Base-by-base conservation (phyloP, 2,113 vertebrate species). In the Petaurus breviceps region DNA sequence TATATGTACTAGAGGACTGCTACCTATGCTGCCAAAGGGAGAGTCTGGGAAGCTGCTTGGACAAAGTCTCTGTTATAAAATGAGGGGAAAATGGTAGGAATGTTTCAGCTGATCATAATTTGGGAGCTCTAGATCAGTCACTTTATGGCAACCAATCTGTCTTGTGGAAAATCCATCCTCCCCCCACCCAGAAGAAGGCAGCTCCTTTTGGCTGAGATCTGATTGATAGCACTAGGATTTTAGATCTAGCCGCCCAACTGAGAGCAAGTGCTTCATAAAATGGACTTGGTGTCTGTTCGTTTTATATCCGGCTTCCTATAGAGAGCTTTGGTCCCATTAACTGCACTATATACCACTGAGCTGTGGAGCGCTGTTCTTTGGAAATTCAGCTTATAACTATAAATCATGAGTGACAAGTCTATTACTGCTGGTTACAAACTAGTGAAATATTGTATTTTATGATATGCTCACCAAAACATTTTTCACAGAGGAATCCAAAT, bases 231-330 rank as follows among this genome's bases (percentile, higher is more conserved):
- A 77, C 92, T 96, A 96, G 93, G 96, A 98, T 95, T 98, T 98
- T 95, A 98, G 96, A 98, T 98, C 95, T 98, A 98, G 96, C 92
- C 96, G 93, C 97, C 97, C 97, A 98, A 97, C 96, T 97, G 95
- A 98, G 97, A 98, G 96, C 93, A 96, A 95, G 90, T 97, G 95
- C 97, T 98, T 98, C 96, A 97, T 97, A 98, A 98, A 98, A 98
- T 84, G 92, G 94, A 98, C 96, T 98, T 94, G 91, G 90, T 98
- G 95, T 96, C 97, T 98, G 98, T 12, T 1, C 92, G 91, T 97
- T 97, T 98, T 98, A 97, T 96, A 84, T 43, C 43, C 96, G 61
- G 92, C 94, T 97, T 98, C 97, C 96, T 97, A 97, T 89, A 96
- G 96, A 97, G 95, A 98, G 98, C 95, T 97, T 97, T 96, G 96